Conservation (phyloP, 2,888 invertebrate genomes). For the Rhyacophila evoluta region DNA sequence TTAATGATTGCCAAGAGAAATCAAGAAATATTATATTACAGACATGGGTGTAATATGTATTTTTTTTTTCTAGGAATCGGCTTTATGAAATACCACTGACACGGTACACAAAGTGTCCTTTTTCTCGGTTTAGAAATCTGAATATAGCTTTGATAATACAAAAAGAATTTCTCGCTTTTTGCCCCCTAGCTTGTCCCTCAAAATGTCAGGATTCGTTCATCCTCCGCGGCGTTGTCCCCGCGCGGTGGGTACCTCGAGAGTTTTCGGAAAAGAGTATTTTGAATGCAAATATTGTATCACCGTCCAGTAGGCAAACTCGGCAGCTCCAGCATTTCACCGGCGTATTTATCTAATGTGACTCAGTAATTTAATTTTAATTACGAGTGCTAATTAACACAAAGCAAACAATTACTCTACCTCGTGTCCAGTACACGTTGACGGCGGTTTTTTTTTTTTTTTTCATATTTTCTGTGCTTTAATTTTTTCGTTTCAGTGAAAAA, state of each 20-base stretch:
- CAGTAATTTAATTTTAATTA: slow-evolving; percentile 18
- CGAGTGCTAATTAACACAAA: slow-evolving; percentile 13
- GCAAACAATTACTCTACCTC: slow-evolving; percentile 6
- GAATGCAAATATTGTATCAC: neutral
- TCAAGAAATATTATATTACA: too few relatives aligned
- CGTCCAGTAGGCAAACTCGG: neutral
- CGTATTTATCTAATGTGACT: slow-evolving; percentile 15
- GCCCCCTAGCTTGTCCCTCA: too few relatives aligned
- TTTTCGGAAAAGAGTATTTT: neutral
- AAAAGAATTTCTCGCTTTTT: too few relatives aligned
- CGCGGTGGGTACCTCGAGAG: neutral
- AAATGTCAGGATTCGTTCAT: too few relatives aligned
- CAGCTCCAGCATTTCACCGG: neutral
- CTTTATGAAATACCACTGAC: too few relatives aligned
- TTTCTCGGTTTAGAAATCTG: too few relatives aligned
- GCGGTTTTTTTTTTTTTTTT: neutral
- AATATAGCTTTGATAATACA: too few relatives aligned
- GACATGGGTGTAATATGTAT: too few relatives aligned
- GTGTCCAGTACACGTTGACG: slow-evolving; percentile 8
- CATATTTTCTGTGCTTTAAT: neutral
- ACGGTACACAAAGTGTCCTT: too few relatives aligned
- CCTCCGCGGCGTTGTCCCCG: too few relatives aligned
- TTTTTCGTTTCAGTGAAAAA: neutral
- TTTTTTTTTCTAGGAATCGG: too few relatives aligned
- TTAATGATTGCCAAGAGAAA: too few relatives aligned